A percentile compares a stretch with the other conserved stretches of the same genome.
Conservation (phyloP, 2,888 invertebrate genomes). For the Acrobasis suavella region DNA sequence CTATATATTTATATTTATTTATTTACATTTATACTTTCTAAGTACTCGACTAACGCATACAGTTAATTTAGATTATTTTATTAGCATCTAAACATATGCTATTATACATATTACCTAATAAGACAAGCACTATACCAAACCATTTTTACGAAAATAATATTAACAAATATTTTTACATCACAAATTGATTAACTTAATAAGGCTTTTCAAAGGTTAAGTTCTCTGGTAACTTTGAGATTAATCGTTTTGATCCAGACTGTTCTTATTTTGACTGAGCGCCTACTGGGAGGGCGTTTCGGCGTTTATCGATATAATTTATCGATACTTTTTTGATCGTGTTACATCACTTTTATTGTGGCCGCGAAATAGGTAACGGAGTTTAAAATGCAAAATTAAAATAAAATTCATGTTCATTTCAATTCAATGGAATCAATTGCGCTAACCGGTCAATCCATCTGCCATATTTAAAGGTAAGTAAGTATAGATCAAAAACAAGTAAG, state of each 20-base stretch:
- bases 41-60: no score
- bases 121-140: conserved; percentile 15
- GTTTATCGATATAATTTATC: conserved; percentile 42
- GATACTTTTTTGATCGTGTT: conserved; percentile 27
- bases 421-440: not conserved
- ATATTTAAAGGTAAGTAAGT: no score
- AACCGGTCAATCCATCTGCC: not conserved
- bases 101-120: no score
- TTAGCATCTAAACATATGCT: no score
- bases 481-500: no score
- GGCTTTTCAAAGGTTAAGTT: conserved; percentile 56
- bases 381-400: conserved; percentile 11
- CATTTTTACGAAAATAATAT: conserved; percentile 14
- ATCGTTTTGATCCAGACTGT: conserved; percentile 69
- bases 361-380: not conserved
- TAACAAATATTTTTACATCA: conserved; percentile 36
- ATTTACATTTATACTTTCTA: no score
- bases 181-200: conserved; percentile 73
- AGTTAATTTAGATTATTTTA: no score
- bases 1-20: no score
- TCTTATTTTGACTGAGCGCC: conserved; percentile 45
- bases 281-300: conserved; percentile 36
- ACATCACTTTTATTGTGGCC: conserved; percentile 26
- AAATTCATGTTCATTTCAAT: not conserved
- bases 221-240: conserved; percentile 69